phyloP scores from a whole-genome alignment of 1,140 invertebrate species.

The Dinoponera quadriceps region DNA sequence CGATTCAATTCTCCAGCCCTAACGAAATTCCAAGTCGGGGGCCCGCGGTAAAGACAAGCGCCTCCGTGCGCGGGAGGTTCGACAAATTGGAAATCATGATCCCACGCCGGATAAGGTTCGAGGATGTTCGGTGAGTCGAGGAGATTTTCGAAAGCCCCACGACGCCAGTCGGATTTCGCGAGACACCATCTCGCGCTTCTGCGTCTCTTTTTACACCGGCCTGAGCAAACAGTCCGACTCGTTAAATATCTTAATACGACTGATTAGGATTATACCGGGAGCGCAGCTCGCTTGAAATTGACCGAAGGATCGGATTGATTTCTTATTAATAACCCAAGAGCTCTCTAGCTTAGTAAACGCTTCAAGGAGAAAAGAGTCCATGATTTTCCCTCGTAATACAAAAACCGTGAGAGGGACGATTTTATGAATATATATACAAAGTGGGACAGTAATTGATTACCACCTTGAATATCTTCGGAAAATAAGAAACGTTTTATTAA shows the following conservation, averaged over 20 bases:
- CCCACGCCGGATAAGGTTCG: conserved; percentile 6
- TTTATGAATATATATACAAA: no score
- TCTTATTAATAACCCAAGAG: no score
- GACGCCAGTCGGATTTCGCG: background rate
- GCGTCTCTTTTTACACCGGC: background rate
- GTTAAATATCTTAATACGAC: background rate
- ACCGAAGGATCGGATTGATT: background rate
- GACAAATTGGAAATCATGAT: conserved; percentile 53
- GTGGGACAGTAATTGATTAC: no score
- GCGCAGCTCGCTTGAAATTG: background rate
- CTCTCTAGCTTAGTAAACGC: no score
- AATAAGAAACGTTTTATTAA: no score
- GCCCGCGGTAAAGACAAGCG: conserved; percentile 28
- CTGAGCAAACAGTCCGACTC: no score
- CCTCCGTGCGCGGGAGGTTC: conserved; percentile 14
- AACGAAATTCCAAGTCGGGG: conserved; percentile 38
- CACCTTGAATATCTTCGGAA: no score
- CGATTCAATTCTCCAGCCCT: conserved; percentile 28
- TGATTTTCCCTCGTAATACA: no score
- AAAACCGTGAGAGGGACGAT: no score
- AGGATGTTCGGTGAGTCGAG: background rate
- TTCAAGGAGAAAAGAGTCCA: no score
- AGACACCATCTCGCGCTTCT: background rate
- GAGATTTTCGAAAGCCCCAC: no score
- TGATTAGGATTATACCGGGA: background rate